phyloP scores from a whole-genome alignment of 2,113 vertebrate genomes.

The Dasyurus viverrinus region DNA sequence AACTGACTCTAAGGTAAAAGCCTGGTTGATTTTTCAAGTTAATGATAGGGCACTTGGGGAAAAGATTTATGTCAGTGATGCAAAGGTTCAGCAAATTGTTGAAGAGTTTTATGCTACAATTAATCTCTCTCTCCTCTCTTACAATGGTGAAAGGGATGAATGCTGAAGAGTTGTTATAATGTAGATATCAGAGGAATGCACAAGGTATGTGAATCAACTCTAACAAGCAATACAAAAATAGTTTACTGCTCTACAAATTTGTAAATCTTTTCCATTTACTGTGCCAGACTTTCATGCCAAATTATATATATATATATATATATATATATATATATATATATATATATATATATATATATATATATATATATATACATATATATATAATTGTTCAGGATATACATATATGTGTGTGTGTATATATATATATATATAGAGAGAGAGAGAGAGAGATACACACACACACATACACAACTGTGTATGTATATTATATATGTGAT shows the following conservation, averaged over 20 bases:
- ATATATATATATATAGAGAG: no score
- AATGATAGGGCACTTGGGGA: conserved; percentile 82
- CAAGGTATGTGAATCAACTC: conserved; percentile 45
- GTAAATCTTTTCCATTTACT: conserved; percentile 46
- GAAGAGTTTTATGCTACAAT: conserved; percentile 72
- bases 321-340: no score
- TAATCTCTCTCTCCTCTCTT: conserved; percentile 73
- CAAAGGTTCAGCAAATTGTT: conserved; percentile 78
- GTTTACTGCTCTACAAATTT: conserved; percentile 47
- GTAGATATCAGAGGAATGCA: conserved; percentile 55
- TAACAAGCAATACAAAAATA: conserved; percentile 40
- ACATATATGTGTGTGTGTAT: no score
- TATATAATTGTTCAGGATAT: no score
- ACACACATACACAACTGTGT: no score
- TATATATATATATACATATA: no score
- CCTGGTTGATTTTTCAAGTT: conserved; percentile 82
- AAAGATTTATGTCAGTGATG: conserved; percentile 81
- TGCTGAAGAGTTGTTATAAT: conserved; percentile 58
- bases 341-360: no score
- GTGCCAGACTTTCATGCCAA: neutral
- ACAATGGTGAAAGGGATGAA: conserved; percentile 61
- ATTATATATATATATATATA: neutral
- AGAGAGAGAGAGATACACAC: no score
- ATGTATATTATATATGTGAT: neutral
- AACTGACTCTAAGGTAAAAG: conserved; percentile 70